A percentile compares a stretch with the other conserved stretches of the same genome.
Evolutionary conservation across 2,888 invertebrate species (phyloP).

Genomic region (Drosophila barbarae): DNA sequence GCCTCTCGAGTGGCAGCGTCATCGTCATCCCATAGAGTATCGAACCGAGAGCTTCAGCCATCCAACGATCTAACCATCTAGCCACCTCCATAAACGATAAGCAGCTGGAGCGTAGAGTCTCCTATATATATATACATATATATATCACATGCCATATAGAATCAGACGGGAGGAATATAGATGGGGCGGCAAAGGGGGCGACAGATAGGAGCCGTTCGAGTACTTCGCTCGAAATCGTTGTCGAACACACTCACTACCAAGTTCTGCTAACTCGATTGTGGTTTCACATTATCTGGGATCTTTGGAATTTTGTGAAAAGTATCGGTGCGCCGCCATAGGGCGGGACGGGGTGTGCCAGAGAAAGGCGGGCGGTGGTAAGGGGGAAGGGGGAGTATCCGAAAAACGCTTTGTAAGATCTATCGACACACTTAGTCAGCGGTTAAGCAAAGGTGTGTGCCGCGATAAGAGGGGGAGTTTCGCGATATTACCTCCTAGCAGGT

Average conservation of each 20-base stretch:
- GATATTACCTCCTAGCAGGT: not conserved
- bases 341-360: conserved; percentile 5
- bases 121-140: not conserved
- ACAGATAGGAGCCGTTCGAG: conserved; percentile 52
- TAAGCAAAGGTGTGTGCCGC: conserved; percentile 30
- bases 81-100: conserved; percentile 55
- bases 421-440: conserved; percentile 37
- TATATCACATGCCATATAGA: conserved; percentile 13
- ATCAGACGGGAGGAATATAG: conserved; percentile 7
- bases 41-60: conserved; percentile 31
- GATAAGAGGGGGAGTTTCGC: conserved; percentile 26
- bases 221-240: conserved; percentile 55
- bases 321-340: conserved; percentile 10
- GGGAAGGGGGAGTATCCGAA: conserved; percentile 6
- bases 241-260: conserved; percentile 55
- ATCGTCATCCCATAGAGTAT: conserved; percentile 62
- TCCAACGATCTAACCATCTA: conserved; percentile 24
- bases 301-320: conserved; percentile 47
- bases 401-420: conserved; percentile 33
- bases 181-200: conserved; percentile 16
- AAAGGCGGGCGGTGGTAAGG: not conserved
- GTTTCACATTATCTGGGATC: conserved; percentile 61
- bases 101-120: conserved; percentile 44
- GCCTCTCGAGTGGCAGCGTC: conserved; percentile 34
- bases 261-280: conserved; percentile 59